These are phyloP conservation scores for Isichthys henryi DNA, from an alignment of 2,113 vertebrate species.

Conservation along the genomic window DNA sequence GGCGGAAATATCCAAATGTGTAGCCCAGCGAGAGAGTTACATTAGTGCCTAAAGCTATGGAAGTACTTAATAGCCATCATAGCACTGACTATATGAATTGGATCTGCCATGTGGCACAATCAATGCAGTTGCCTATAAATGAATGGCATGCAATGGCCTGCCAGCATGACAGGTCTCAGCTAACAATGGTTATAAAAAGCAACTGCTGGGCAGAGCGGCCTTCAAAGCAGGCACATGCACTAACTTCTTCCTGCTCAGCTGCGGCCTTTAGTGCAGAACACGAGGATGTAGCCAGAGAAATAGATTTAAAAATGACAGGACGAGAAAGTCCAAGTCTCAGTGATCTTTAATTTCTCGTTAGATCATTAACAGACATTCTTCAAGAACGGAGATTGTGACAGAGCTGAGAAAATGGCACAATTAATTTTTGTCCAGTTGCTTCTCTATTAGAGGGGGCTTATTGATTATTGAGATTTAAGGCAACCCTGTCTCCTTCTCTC, in stretches of 20 bases:
- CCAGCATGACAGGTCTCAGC: neutral
- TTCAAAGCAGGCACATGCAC: neutral
- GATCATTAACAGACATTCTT: slow-evolving; percentile 19
- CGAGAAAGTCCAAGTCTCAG: slow-evolving; percentile 19
- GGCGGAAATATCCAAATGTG: neutral
- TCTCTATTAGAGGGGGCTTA: slow-evolving; percentile 19
- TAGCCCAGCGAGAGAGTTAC: neutral
- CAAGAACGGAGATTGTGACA: slow-evolving; percentile 25
- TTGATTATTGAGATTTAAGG: neutral
- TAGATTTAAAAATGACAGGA: slow-evolving; percentile 32
- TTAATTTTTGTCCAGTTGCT: slow-evolving; percentile 27
- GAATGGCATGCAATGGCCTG: neutral
- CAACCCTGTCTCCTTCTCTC: neutral
- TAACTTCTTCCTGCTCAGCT: neutral
- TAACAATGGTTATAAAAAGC: slow-evolving; percentile 1
- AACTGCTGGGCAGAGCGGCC: neutral
- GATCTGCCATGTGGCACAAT: neutral
- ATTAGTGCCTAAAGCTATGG: neutral
- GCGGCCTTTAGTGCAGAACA: neutral
- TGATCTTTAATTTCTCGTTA: slow-evolving; percentile 27
- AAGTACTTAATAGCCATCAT: neutral
- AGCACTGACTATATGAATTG: neutral
- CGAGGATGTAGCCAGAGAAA: slow-evolving; percentile 1
- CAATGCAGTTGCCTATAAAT: neutral
- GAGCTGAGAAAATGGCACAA: slow-evolving; percentile 24